Evolutionary conservation across 2,113 vertebrate species (phyloP).

Genomic region (Calidris pugnax): DNA sequence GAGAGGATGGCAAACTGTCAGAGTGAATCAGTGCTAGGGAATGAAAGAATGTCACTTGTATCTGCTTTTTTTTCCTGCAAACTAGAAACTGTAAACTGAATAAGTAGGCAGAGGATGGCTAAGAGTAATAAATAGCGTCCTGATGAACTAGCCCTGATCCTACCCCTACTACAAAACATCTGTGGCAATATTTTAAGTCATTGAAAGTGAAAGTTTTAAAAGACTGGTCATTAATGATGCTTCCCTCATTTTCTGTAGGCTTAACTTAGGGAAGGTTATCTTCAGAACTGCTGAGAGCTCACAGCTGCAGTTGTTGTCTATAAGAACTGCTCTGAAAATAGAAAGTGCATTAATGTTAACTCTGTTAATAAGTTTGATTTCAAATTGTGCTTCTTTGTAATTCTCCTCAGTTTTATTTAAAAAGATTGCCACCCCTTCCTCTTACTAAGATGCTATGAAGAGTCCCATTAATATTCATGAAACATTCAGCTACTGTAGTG

Average conservation of each 20-base stretch:
- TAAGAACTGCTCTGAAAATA: conserved; percentile 5
- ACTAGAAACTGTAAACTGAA: background rate
- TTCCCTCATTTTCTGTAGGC: background rate
- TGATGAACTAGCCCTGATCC: background rate
- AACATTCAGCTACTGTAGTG: background rate
- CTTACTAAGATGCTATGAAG: background rate
- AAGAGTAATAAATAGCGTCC: background rate
- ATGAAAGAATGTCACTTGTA: background rate
- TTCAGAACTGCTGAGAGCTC: conserved; percentile 11
- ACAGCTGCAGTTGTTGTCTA: background rate
- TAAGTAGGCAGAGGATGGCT: background rate
- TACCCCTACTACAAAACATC: background rate
- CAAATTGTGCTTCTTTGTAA: background rate
- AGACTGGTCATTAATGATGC: background rate
- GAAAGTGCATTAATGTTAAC: background rate
- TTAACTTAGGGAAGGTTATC: background rate
- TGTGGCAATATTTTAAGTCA: background rate
- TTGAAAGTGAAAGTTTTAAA: background rate
- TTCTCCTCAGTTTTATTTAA: background rate
- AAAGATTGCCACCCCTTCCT: background rate
- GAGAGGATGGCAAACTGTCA: background rate
- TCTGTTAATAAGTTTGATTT: conserved; percentile 27
- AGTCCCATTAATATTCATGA: background rate
- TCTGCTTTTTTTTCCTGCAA: background rate
- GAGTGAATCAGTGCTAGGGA: background rate